These are phyloP conservation scores for Pelodiscus sinensis DNA, from an alignment of 2,113 vertebrate genomes.

Conservation along the genomic window DNA sequence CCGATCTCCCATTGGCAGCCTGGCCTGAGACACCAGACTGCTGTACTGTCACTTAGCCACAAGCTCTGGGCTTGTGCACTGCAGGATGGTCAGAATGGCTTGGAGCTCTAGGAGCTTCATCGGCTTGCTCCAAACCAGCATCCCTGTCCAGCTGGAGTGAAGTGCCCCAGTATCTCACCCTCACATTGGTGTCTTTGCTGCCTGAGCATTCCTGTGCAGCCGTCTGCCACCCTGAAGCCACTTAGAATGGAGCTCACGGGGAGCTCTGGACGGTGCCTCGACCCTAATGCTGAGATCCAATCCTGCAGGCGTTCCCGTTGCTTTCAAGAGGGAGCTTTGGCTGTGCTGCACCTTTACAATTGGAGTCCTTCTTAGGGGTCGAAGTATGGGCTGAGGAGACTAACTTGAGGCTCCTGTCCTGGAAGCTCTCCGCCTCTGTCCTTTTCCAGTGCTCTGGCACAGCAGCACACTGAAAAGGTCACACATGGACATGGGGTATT, in stretches of 20 bases:
- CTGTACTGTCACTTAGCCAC: background rate
- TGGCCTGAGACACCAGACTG: background rate
- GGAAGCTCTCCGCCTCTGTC: background rate
- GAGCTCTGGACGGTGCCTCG: no score
- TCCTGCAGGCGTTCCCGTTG: background rate
- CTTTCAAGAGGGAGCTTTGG: background rate
- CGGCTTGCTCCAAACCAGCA: background rate
- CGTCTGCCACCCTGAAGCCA: no score
- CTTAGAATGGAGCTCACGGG: no score
- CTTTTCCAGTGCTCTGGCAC: background rate
- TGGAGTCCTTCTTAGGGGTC: background rate
- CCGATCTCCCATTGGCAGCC: rapidly evolving
- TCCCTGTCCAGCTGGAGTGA: no score
- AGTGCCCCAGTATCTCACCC: no score
- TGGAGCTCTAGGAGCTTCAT: background rate
- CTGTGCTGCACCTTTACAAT: background rate
- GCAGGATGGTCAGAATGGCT: background rate
- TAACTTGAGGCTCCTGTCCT: background rate
- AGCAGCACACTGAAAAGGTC: background rate
- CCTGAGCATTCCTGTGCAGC: no score
- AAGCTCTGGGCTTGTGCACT: background rate
- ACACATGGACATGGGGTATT: background rate
- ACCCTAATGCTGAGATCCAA: background rate
- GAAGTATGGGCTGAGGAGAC: background rate
- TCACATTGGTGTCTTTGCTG: no score